Conservation (phyloP, 2,113 vertebrate species). For the Aleadryas rufinucha region DNA sequence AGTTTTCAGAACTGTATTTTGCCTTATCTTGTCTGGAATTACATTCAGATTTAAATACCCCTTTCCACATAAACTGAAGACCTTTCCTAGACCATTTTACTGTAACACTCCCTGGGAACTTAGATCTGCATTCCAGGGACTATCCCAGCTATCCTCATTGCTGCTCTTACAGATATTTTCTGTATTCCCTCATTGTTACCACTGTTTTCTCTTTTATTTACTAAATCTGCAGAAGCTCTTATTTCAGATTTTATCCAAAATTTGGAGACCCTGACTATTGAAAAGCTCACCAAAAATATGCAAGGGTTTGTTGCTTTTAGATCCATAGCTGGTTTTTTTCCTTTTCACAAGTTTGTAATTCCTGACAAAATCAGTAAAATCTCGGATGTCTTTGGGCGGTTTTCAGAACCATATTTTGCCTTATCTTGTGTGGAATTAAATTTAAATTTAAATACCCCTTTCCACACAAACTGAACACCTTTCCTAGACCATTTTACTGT, state of each 20-base stretch:
- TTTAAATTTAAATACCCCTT: too few relatives aligned
- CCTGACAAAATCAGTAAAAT: too few relatives aligned
- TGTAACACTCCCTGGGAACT: background rate
- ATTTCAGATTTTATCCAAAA: background rate
- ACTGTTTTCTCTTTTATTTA: background rate
- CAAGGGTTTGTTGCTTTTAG: background rate
- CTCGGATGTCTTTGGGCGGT: too few relatives aligned
- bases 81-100: too few relatives aligned
- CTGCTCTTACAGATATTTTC: background rate
- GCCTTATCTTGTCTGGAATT: too few relatives aligned
- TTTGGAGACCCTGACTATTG: background rate
- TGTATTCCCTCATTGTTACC: background rate
- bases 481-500: too few relatives aligned
- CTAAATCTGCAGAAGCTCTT: background rate
- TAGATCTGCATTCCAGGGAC: background rate
- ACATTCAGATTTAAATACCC: too few relatives aligned
- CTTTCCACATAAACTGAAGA: too few relatives aligned
- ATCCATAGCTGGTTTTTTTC: fast-evolving
- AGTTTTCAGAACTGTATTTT: too few relatives aligned
- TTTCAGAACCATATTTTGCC: too few relatives aligned
- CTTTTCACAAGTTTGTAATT: background rate
- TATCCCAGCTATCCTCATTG: background rate
- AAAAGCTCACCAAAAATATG: background rate
- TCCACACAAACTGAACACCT: too few relatives aligned
- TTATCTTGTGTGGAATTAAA: too few relatives aligned